A percentile compares a stretch with the other conserved stretches of the same genome.
phyloP scores from a whole-genome alignment of 1,140 invertebrate species.

The Lanistes nyassanus region DNA sequence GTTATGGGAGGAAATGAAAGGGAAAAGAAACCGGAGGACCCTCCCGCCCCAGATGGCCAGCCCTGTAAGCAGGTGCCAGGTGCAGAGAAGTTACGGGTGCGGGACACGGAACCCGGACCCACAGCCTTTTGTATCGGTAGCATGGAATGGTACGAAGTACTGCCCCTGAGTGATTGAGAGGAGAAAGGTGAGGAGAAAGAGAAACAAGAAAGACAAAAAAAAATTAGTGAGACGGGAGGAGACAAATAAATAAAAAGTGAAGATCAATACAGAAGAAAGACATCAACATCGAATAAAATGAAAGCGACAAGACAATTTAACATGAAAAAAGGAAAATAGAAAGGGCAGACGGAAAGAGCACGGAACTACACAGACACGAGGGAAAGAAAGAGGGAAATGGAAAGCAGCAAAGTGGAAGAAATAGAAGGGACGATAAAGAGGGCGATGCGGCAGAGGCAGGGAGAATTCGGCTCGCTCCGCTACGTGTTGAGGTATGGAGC shows the following conservation, averaged over 20 bases:
- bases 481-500: no score
- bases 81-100: not conserved
- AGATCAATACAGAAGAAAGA: no score
- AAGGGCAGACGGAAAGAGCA: not conserved
- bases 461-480: not conserved
- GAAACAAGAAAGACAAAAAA: not conserved
- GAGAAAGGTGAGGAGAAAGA: not conserved
- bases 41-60: not conserved
- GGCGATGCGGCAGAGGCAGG: not conserved
- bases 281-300: no score
- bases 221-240: not conserved
- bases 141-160: not conserved
- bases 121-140: not conserved
- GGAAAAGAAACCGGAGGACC: not conserved
- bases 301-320: no score
- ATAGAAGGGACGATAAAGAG: not conserved
- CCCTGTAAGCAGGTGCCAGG: not conserved
- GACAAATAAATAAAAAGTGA: no score
- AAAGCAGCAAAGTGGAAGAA: not conserved
- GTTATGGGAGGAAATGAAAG: not conserved
- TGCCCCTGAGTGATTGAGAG: not conserved
- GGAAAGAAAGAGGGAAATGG: not conserved
- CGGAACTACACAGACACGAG: not conserved
- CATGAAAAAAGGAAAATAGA: not conserved
- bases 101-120: not conserved